phyloP scores from a whole-genome alignment of 2,797 vertebrate genomes.

The Cetoscarus ocellatus region DNA sequence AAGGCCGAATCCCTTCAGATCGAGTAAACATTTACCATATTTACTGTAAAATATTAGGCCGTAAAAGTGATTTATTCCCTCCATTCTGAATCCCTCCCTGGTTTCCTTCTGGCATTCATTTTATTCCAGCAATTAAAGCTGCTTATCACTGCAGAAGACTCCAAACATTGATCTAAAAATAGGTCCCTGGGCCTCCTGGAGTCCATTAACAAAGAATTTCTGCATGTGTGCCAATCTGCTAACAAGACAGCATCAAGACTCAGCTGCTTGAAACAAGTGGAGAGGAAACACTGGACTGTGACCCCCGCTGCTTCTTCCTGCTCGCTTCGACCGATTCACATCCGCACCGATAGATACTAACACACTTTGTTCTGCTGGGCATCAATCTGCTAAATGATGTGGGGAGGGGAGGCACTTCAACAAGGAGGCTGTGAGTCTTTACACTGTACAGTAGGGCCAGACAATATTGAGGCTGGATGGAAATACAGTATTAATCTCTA shows the following conservation, averaged over 20 bases:
- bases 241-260: background rate
- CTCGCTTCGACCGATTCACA: background rate
- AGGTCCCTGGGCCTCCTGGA: background rate
- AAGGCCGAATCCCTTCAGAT: no score
- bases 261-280: background rate
- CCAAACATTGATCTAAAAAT: background rate
- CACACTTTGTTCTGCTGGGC: slow-evolving; percentile 4
- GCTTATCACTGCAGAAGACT: background rate
- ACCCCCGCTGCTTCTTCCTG: background rate
- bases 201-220: background rate
- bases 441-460: no score
- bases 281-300: background rate
- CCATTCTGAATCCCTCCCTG: background rate
- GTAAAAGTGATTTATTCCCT: background rate
- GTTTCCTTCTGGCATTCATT: background rate
- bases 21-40: background rate
- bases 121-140: background rate
- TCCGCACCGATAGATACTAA: slow-evolving; percentile 20
- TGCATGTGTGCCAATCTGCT: background rate
- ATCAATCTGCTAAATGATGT: slow-evolving; percentile 21
- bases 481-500: no score
- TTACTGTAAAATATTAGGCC: no score
- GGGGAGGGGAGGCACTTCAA: slow-evolving; percentile 9
- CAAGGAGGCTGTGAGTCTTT: background rate
- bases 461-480: no score